phyloP scores from a whole-genome alignment of 2,888 invertebrate species.

The Drosophila dives region DNA sequence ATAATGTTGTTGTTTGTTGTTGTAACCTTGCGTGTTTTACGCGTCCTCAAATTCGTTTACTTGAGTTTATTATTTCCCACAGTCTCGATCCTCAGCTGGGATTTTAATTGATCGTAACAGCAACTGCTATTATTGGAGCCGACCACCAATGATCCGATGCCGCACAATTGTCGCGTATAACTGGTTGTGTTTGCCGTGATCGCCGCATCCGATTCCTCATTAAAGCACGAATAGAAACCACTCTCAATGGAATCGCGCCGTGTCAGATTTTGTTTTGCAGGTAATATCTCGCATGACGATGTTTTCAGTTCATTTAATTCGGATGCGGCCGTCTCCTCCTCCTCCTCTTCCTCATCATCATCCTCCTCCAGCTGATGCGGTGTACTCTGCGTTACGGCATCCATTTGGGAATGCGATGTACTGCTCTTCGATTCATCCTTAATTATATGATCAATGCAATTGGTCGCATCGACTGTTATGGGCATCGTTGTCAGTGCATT shows the following conservation, averaged over 20 bases:
- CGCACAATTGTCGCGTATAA: constrained; percentile 75
- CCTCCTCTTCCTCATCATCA: not conserved
- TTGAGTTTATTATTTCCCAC: constrained; percentile 73
- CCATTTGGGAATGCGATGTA: constrained; percentile 18
- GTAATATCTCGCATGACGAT: constrained; percentile 65
- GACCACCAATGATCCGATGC: constrained; percentile 65
- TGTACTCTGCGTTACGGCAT: constrained; percentile 37
- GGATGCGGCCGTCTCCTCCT: constrained; percentile 53
- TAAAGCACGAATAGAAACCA: constrained; percentile 95
- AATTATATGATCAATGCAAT: constrained; percentile 72
- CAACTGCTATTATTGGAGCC: constrained; percentile 69
- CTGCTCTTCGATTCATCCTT: constrained; percentile 48
- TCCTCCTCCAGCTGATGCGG: constrained; percentile 51
- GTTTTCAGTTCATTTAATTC: constrained; percentile 75
- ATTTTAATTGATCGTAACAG: constrained; percentile 83
- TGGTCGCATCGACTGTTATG: constrained; percentile 56
- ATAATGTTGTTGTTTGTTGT: constrained; percentile 4
- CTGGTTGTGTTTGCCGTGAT: constrained; percentile 82
- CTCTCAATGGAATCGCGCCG: constrained; percentile 94
- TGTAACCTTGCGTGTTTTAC: constrained; percentile 2
- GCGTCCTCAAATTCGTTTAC: constrained; percentile 50
- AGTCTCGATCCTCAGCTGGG: constrained; percentile 80
- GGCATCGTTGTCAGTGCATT: constrained; percentile 45
- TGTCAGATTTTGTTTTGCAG: constrained; percentile 85
- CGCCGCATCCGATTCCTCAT: constrained; percentile 90